Base-by-base conservation (phyloP, 2,888 invertebrate species). In the Dermolepida albohirtum region DNA sequence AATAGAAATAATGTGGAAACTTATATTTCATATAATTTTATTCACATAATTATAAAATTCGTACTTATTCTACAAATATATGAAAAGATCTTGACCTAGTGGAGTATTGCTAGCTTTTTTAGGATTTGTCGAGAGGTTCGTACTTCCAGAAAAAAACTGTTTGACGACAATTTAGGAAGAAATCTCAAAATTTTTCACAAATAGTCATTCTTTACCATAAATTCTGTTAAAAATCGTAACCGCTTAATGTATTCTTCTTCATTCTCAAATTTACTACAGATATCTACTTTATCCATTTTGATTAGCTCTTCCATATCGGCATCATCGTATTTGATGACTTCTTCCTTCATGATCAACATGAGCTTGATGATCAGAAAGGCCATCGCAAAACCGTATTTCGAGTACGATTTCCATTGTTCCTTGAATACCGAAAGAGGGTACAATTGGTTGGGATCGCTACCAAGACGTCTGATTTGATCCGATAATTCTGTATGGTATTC, bases 401-500 rank as follows among this genome's bases (percentile, higher is more conserved):
- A 73, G 62, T 75, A 77, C 51, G 57, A 71, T 11, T 73, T 66
- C 52, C 79, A 67, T 39, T 80, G 77, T n/a, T 73, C 59, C 5
- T 68, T 22, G 7, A 80, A 67, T 39, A 54, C 66, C 7, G 72
- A 68, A 12, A 68, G 74, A 0, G 79, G 76, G 62, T 76, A 77
- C 4, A 78, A 50, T 11, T 66, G 64, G 0, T 72, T 63, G 1
- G 75, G 68, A 69, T 77, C 73, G n/a, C 74, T 71, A 12, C 73
- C 74, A 11, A 73, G 74, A 52, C 68, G n/a, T 11, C 50, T 43
- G 4, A 81, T 69, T 62, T 70, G 71, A 4, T 70, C 66, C 0
- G 72, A 72, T 16, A 82, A 71, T 5, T 77, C 76, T 16, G 77
- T 68, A 69, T 82, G 72, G 70, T 83, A 83, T 14, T 77, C 69